Percentiles rank a stretch among this genome's conserved stretches.
phyloP scores from a whole-genome alignment of 1,140 invertebrate genomes.

The Ooceraea biroi region DNA sequence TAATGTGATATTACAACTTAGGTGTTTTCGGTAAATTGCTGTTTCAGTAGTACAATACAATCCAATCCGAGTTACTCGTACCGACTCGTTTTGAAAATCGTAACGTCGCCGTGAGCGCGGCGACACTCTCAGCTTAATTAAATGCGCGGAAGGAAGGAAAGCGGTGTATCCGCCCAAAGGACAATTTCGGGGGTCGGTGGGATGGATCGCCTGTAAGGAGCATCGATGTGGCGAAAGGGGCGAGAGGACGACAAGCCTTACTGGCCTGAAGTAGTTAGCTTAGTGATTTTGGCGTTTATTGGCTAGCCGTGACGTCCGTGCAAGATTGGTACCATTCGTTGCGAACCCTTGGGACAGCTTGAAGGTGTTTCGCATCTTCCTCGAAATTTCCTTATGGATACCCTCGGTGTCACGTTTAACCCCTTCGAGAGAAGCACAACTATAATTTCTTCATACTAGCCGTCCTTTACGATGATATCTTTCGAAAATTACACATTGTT shows the following conservation, averaged over 20 bases:
- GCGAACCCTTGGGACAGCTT: slow-evolving; percentile 74
- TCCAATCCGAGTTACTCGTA: slow-evolving; percentile 63
- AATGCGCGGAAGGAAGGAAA: slow-evolving; percentile 71
- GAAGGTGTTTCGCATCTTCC: slow-evolving; percentile 80
- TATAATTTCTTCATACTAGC: slow-evolving; percentile 67
- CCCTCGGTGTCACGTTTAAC: slow-evolving; percentile 42
- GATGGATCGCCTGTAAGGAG: slow-evolving; percentile 65
- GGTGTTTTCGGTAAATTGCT: slow-evolving; percentile 50
- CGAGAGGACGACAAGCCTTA: slow-evolving; percentile 71
- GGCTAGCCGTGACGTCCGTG: slow-evolving; percentile 78
- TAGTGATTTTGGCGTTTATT: slow-evolving; percentile 84
- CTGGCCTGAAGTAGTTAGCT: slow-evolving; percentile 79
- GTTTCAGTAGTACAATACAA: slow-evolving; percentile 41
- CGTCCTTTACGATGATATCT: slow-evolving; percentile 8
- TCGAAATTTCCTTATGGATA: slow-evolving; percentile 61
- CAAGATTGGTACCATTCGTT: slow-evolving; percentile 81
- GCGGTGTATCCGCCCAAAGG: slow-evolving; percentile 57
- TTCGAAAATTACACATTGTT: slow-evolving; percentile 19
- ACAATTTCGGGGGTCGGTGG: slow-evolving; percentile 54
- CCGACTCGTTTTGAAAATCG: slow-evolving; percentile 70
- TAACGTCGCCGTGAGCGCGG: slow-evolving; percentile 61
- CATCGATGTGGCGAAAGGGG: slow-evolving; percentile 74
- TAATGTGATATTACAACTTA: not conserved
- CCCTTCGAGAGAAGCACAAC: slow-evolving; percentile 39
- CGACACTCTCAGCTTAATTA: slow-evolving; percentile 80